Evolutionary conservation across 37 sponge, comb jelly and placozoan genomes (phyloP).

Genomic region (Oopsacas minuta): DNA sequence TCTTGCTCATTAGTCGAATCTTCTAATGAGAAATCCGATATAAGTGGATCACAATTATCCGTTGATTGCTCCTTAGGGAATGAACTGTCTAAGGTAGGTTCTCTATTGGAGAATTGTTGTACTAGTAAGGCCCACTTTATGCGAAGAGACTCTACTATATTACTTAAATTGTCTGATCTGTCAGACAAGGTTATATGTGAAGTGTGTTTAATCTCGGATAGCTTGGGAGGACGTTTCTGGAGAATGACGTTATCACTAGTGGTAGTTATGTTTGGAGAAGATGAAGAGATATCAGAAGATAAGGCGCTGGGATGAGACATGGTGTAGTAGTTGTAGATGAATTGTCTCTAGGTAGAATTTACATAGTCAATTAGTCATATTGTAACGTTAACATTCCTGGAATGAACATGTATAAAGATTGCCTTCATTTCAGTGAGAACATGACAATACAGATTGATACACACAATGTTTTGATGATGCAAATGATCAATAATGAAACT

Average conservation of each 20-base stretch:
- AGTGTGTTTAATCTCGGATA: neutral
- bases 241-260: neutral
- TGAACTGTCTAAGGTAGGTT: neutral
- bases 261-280: too few relatives aligned
- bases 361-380: too few relatives aligned
- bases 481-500: too few relatives aligned
- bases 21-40: neutral
- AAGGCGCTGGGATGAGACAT: neutral
- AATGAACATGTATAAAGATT: too few relatives aligned
- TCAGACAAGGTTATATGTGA: neutral
- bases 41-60: neutral
- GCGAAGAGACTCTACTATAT: neutral
- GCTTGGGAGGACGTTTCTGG: neutral
- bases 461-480: too few relatives aligned
- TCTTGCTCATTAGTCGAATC: neutral
- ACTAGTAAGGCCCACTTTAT: neutral
- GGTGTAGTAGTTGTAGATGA: neutral
- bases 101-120: neutral
- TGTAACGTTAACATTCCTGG: too few relatives aligned
- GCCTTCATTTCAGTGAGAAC: too few relatives aligned
- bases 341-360: too few relatives aligned
- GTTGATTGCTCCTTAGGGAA: neutral
- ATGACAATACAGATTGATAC: too few relatives aligned
- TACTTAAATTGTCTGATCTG: neutral
- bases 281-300: neutral